These are phyloP conservation scores for Cydia strobilella DNA, from an alignment of 1,140 invertebrate species.

Conservation along the genomic window DNA sequence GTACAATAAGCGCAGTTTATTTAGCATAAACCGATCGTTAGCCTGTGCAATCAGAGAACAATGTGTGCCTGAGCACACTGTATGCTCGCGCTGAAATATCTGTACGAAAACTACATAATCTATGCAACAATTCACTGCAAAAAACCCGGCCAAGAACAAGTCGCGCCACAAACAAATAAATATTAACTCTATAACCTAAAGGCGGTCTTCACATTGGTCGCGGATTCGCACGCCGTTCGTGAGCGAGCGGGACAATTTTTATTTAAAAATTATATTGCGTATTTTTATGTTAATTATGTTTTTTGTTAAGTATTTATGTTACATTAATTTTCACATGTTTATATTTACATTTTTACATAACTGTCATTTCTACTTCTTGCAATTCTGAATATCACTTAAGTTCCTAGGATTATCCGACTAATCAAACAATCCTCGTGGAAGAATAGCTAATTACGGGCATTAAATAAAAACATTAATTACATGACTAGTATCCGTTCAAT, in stretches of 20 bases:
- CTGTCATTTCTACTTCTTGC: too few species aligned
- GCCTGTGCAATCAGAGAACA: not conserved
- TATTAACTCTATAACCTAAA: too few species aligned
- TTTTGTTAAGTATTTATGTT: too few species aligned
- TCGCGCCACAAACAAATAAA: too few species aligned
- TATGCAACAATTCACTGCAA: not conserved
- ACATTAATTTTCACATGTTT: too few species aligned
- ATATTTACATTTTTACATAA: too few species aligned
- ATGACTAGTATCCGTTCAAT: slow-evolving; percentile 10
- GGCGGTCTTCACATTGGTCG: too few species aligned
- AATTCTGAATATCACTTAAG: not conserved
- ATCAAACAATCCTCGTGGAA: slow-evolving; percentile 18
- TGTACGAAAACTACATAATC: not conserved
- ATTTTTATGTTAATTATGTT: too few species aligned
- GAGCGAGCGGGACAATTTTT: too few species aligned
- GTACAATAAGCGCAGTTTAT: not conserved
- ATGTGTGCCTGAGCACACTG: not conserved
- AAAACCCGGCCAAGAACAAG: too few species aligned
- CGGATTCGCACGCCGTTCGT: too few species aligned
- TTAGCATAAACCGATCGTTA: slow-evolving; percentile 3
- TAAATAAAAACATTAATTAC: slow-evolving; percentile 10
- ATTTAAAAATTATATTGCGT: too few species aligned
- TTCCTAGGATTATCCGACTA: not conserved
- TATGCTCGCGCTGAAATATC: not conserved
- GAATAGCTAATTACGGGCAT: slow-evolving; percentile 13